Base-by-base conservation (phyloP, 2,888 invertebrate genomes). In the Nomada ruficornis region DNA sequence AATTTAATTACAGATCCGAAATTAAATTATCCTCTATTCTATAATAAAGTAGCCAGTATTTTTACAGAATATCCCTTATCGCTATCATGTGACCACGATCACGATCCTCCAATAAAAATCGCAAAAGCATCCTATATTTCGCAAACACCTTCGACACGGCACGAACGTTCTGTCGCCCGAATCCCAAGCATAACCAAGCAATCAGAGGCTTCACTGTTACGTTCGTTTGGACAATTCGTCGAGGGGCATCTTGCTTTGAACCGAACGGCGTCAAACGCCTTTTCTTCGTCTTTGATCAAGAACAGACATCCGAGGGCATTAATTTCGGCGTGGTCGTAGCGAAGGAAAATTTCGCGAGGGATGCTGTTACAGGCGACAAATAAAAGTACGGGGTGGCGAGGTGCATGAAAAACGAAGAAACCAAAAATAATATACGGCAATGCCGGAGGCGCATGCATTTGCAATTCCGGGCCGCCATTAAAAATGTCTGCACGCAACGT, bases 401-500 rank as follows among this genome's bases (percentile, higher is more conserved):
- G 47, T 68, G 13, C 29, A 4, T 54, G 13, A 26, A 44, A 11
- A 23, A 64, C 11, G 15, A 47, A 4, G 47, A 15, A 3, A 15
- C 47, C 47, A 15, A 13, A 15, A 65, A 20, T 13, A 15, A 65
- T 29, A 54, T 20, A 63, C 67, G 59, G 75, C 71, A 63, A 80
- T 59, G 57, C 68, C 47, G n/a, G 29, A 44, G 69, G 71, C 68
- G 2, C 70, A 75, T 77, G 82, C 85, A 89, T 89, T 89, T 89
- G 86, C 89, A 83, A 86, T 89, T 89, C 86, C 84, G 77, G 70
- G 77, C 63, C 78, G 82, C 86, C 86, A 90, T 90, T 90, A 92
- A 90, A 89, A 89, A 87, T 84, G 89, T 89, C 89, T 86, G 88
- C 91, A 90, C 90, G 91, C 91, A 87, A 91, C 72, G 80, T 69